A percentile compares a stretch with the other conserved stretches of the same genome.
Evolutionary conservation across 35 echinoderm and acorn worm species (phyloP).

Genomic region (Ophioderma brevispina): DNA sequence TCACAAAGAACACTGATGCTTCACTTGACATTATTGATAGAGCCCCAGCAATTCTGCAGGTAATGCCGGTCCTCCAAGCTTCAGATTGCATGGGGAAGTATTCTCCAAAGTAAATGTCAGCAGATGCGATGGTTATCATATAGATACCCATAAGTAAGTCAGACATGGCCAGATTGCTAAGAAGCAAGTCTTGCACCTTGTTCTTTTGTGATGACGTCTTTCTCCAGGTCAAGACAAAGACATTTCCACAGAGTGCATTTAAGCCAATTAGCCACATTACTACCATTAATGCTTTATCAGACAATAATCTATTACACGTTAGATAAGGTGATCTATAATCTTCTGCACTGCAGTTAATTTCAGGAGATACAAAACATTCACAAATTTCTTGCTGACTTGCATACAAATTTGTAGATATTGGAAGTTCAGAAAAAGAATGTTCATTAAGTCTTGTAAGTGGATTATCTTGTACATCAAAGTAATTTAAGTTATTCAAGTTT

Average conservation of each 20-base stretch:
- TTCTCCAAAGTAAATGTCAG: slow-evolving; percentile 15
- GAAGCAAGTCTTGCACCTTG: neutral
- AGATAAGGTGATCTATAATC: neutral
- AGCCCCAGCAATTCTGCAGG: slow-evolving; percentile 35
- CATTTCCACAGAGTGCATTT: neutral
- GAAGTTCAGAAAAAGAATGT: neutral
- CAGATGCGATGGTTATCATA: slow-evolving; percentile 1
- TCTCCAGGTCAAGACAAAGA: neutral
- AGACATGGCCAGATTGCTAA: slow-evolving; percentile 29
- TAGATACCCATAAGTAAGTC: slow-evolving; percentile 33
- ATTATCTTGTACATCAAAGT: neutral
- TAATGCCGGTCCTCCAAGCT: slow-evolving; percentile 20
- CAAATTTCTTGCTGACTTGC: neutral
- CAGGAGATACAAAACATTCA: neutral
- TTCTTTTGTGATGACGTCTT: neutral
- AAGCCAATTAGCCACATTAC: neutral
- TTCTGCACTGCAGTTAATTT: neutral
- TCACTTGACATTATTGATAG: slow-evolving; percentile 37
- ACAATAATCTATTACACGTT: neutral
- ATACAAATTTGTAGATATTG: neutral
- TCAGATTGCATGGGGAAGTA: slow-evolving; percentile 23
- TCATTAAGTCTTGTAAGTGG: neutral
- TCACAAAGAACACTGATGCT: slow-evolving; percentile 37
- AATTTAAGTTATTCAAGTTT: neutral
- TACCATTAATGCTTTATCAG: neutral